Conservation (phyloP, 2,888 invertebrate genomes). For the Cinara cedri region DNA sequence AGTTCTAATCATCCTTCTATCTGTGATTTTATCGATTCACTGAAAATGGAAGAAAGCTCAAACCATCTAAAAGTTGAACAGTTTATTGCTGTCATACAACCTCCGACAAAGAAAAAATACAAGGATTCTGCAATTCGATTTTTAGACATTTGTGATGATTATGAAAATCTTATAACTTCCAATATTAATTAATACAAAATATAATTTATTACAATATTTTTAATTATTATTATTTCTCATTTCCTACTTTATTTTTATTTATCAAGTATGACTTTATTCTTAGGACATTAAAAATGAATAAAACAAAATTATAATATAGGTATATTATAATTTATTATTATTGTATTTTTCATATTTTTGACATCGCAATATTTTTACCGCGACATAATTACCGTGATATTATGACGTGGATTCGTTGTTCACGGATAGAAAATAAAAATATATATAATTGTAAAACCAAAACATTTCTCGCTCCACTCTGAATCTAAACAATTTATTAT, state of each 20-base stretch:
- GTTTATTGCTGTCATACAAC: background rate
- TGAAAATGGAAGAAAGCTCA: background rate
- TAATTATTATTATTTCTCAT: background rate
- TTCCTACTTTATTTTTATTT: no score
- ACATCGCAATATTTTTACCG: background rate
- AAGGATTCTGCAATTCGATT: background rate
- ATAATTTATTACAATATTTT: background rate
- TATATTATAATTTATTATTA: background rate
- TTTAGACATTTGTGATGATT: background rate
- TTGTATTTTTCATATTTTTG: background rate
- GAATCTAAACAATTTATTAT: no score
- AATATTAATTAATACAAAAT: background rate
- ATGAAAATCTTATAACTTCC: background rate
- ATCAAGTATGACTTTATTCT: no score
- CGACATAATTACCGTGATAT: background rate
- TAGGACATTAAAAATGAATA: background rate
- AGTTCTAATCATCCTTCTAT: background rate
- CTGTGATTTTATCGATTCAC: background rate
- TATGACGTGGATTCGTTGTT: no score
- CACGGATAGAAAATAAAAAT: no score
- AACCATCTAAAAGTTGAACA: background rate
- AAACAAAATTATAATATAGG: background rate
- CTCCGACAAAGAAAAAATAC: slow-evolving; percentile 14
- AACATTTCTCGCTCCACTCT: no score
- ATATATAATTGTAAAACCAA: no score